Base-by-base conservation (phyloP, 2,888 invertebrate species). In the Ectemnius cavifrons region DNA sequence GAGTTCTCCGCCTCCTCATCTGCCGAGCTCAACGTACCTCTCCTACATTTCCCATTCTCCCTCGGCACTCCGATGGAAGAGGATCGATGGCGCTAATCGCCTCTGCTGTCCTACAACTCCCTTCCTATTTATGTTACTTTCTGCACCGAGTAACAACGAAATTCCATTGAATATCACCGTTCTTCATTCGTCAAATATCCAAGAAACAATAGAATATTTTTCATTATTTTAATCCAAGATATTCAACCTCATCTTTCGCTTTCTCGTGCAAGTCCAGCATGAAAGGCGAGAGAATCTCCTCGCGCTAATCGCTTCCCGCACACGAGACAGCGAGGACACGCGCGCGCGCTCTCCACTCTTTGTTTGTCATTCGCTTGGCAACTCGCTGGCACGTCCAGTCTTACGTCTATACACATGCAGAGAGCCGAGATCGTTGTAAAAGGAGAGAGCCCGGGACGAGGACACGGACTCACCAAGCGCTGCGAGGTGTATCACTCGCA, bases 301-400 rank as follows among this genome's bases (percentile, higher is more conserved):
- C 62, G 69, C 75, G 80, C 84, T 86, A 84, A 86, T 86, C 83
- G 83, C 65, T 81, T 75, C 73, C 73, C 78, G 79, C 69, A 68
- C 75, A 77, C 77, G 72, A 79, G 72, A 71, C 74, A 68, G 68
- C 79, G 78, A 81, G 81, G 79, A 70, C 75, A 67, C 80, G 76
- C 37, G 37, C 37, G 37, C 37, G 37, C 37, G 37, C 37, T 37
- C 37, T 37, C 56, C 65, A 71, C 66, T 77, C 78, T 83, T 84
- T 84, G 81, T 85, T 80, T 79, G 79, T 79, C 81, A 82, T 78
- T 76, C 78, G 80, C 75, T 77, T 79, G 37, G 77, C 71, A 73
- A 74, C 68, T 77, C 71, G 77, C 72, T 45, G 66, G 62, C 67
- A 71, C 72, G 67, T 73, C 74, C 56, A 62, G 71, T 73, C 74